Evolutionary conservation across 1,140 invertebrate genomes (phyloP).

Genomic region (Rhysida immarginata): DNA sequence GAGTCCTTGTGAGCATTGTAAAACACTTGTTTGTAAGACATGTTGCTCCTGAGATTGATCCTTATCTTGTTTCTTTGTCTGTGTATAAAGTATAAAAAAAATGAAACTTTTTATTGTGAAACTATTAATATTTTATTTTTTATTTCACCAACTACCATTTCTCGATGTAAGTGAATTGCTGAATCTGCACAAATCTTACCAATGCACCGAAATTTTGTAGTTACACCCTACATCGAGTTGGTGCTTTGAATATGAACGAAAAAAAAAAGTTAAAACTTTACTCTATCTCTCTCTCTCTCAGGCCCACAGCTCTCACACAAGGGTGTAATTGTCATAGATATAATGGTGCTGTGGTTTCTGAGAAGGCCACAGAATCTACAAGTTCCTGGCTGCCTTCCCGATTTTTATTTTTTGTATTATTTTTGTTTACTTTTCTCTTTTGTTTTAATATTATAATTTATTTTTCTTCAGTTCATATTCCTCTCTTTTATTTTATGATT

Average conservation of each 20-base stretch:
- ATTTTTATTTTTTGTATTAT: too few species aligned
- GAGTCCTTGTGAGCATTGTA: too few species aligned
- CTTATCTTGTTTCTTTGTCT: background rate
- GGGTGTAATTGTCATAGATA: too few species aligned
- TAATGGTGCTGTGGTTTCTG: too few species aligned
- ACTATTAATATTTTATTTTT: background rate
- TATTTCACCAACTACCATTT: background rate
- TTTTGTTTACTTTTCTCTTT: too few species aligned
- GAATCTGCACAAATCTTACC: background rate
- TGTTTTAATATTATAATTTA: too few species aligned
- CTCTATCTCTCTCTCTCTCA: background rate
- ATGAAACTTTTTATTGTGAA: background rate
- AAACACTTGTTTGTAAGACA: too few species aligned
- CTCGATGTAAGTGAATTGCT: background rate
- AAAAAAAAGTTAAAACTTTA: constrained; percentile 5
- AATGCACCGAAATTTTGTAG: background rate
- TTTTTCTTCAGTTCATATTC: too few species aligned
- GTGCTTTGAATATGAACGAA: constrained; percentile 12
- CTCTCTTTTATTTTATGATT: too few species aligned
- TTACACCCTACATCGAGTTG: background rate
- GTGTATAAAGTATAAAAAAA: background rate
- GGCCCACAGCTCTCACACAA: too few species aligned
- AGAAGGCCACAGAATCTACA: too few species aligned
- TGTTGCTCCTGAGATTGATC: background rate
- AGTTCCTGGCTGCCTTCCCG: background rate